Base-by-base conservation (phyloP, 2,797 vertebrate genomes). In the Ptychadena robeensis region DNA sequence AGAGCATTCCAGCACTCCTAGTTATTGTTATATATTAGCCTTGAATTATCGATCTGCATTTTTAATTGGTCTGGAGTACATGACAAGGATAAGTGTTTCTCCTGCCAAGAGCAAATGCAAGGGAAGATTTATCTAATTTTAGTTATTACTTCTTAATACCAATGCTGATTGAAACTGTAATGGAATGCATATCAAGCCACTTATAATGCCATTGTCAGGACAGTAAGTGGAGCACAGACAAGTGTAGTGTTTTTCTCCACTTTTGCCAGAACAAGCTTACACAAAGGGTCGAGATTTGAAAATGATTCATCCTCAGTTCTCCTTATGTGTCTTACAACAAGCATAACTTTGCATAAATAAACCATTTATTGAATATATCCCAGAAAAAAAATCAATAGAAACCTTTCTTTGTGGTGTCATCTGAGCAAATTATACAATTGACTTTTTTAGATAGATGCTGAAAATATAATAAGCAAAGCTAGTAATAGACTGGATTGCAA, bases 61-160 rank as follows among this genome's bases (percentile, higher is more conserved):
- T 40, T 44, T 11, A 65, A 76, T 64, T 64, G 73, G 14, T 65
- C 9, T 40, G 61, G 48, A 77, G 74, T 63, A 30, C 74, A 38
- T 77, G 74, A 27, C 74, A 77, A 77, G 74, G 37, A 77, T 44
- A 77, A 77, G 28, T 4, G 7, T 38, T 75, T 75, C 31, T 75
- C 35, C 59, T 65, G 37, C 25, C 30, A 18, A 35, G 64, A 37
- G 74, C 37, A 66, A 32, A 48, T 15, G 9, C 28, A 66, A 9
- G 14, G 31, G 12, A 32, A 10, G 32, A 66, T 59, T 38, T 40
- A 22, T 6, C 37, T n/a, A 11, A 14, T 31, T 3, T 34, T 63
- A n/a, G 34, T 44, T 38, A 44, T 65, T 25, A 32, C 63, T 66
- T 63, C 74, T 66, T 66, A 3, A 31, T 34, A 63, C 63, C 74